phyloP scores from a whole-genome alignment of 1,140 invertebrate genomes.

The Myzus persicae region DNA sequence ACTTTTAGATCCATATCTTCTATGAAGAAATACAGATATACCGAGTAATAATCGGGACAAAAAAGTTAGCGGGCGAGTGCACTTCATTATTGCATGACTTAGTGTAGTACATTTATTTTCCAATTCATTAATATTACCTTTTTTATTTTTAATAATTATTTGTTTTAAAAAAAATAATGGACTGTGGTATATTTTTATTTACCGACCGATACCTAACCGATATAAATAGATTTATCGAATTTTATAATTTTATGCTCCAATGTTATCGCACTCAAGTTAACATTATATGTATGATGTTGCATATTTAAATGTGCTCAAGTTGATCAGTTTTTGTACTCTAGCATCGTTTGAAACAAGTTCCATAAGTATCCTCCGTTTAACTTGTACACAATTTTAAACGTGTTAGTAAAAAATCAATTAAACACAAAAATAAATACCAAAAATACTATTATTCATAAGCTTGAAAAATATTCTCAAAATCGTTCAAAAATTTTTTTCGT shows the following conservation, averaged over 20 bases:
- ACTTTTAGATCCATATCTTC: too few species aligned
- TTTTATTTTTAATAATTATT: too few species aligned
- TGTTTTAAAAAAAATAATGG: too few species aligned
- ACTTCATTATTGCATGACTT: too few species aligned
- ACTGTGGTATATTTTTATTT: too few species aligned
- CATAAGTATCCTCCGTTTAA: background rate
- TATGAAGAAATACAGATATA: too few species aligned
- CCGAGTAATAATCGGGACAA: too few species aligned
- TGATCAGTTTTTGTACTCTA: too few species aligned
- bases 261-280: background rate
- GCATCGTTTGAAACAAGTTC: background rate
- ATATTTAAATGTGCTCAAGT: background rate
- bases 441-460: background rate
- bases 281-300: background rate
- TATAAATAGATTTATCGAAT: background rate
- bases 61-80: too few species aligned
- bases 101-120: too few species aligned
- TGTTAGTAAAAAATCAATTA: background rate
- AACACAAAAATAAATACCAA: background rate
- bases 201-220: too few species aligned
- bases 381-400: background rate
- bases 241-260: constrained; percentile 2
- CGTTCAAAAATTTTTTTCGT: background rate
- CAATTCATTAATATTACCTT: too few species aligned
- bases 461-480: constrained; percentile 21